phyloP scores from a whole-genome alignment of 2,888 invertebrate species.

The Linnaemya tessellans region DNA sequence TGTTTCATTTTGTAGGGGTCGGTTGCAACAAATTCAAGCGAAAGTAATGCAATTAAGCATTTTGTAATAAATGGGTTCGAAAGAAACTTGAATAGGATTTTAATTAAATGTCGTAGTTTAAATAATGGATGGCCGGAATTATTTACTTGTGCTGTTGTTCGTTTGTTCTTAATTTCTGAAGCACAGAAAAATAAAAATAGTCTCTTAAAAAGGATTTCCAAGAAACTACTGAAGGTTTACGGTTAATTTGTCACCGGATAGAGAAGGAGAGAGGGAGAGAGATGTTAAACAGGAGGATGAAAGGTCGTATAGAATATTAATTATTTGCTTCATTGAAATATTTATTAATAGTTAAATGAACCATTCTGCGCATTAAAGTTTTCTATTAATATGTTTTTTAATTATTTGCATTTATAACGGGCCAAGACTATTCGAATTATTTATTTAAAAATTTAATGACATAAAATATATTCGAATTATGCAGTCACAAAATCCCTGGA shows the following conservation, averaged over 20 bases:
- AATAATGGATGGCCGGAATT: constrained; percentile 60
- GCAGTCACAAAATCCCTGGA: no score
- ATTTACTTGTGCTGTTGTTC: constrained; percentile 1
- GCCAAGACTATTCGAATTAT: no score
- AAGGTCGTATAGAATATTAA: no score
- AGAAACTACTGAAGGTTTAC: neutral
- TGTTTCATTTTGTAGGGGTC: constrained; percentile 13
- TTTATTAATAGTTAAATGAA: no score
- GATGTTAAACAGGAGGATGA: no score
- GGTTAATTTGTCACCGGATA: neutral
- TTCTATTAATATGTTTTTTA: no score
- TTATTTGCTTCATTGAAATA: no score
- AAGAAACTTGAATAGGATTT: constrained; percentile 60
- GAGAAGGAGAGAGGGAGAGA: no score
- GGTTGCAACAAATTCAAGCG: constrained; percentile 66
- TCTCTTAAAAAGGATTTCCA: neutral
- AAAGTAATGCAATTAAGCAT: constrained; percentile 71
- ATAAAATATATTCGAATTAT: no score
- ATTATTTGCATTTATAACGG: no score
- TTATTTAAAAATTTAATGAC: no score
- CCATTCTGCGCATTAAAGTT: no score
- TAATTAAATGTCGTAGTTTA: constrained; percentile 71
- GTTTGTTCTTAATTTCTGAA: neutral
- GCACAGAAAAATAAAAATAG: neutral
- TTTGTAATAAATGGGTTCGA: constrained; percentile 47